Base-by-base conservation (phyloP, 2,888 invertebrate genomes). In the Flexamia atlantica region DNA sequence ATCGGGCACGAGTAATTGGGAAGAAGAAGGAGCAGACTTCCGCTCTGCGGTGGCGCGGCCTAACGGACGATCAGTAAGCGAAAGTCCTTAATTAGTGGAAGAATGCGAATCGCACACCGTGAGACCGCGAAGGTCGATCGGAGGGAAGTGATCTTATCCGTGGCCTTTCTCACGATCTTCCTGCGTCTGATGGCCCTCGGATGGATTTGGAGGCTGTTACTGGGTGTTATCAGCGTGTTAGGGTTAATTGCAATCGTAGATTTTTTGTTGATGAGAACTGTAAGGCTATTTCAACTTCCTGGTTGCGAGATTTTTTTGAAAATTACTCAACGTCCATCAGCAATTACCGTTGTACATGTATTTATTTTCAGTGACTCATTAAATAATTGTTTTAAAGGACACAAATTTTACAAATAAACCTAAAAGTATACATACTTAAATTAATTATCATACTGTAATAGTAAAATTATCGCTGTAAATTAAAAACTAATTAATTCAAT, bases 1-100 rank as follows among this genome's bases (percentile, higher is more conserved):
- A 64, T 64, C 28, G 64, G 64, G 53, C 53, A 53, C 53, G 23
- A 28, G 64, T 64, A 64, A 64, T 64, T 64, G 64, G 64, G 64
- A 53, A 53, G 53, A 36, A 36, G 36, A 36, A 9, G 50, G 50
- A 50, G 50, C n/a, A n/a, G 5, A 64, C 64, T 64, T 64, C 64
- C 64, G 64, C 64, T 30, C 28, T 17, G 9, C 14, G 30, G 30
- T 28, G 53, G 20, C 23, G 64, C 64, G 28, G 30, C 30, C 57
- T 64, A 25, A 30, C 64, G 64, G 64, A 64, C 64, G 64, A 30
- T 64, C 5, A 64, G 30, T 64, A 3, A 64, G 64, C 64, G 64
- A 64, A 64, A 64, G 64, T 64, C 25, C 5, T 53, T 64, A 64
- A 64, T 64, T 64, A 64, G 28, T 14, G 64, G 28, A 64, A 64